Evolutionary conservation across 1,140 invertebrate species (phyloP), one percentile per base, ranked within the genome.

Genomic region (Ceratina calcarata): DNA sequence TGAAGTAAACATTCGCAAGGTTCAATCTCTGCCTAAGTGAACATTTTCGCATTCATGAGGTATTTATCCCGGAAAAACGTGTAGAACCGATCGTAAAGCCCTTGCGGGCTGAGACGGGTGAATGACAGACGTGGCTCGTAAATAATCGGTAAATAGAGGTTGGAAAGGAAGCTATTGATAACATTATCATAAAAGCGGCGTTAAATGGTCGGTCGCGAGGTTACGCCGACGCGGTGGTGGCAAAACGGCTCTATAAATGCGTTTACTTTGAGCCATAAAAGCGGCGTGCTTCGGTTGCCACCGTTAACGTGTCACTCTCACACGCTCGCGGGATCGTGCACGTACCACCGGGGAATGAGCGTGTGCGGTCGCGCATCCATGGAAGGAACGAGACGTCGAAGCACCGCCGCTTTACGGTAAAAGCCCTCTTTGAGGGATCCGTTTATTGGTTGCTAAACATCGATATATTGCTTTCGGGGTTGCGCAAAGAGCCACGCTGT

Each of bases 391-490:
- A 78, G 83, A 81, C 85, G 79, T 79, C 87, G 86, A 89, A 88
- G 87, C 89, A 87, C 86, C 80, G 78, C 22, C 91, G 90, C 88
- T 92, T 91, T 90, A 89, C 89, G 87, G 89, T 92, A 92, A 93
- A 93, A 92, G 89, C 90, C 86, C 92, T 91, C 91, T 93, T 92
- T 92, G 90, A 92, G 89, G 88, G 90, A 92, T 91, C 90, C 91
- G 89, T 93, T 93, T 92, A 93, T 92, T 93, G 92, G 92, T 92
- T 93, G 91, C 92, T 93, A 93, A 93, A 92, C 92, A 93, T 92
- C 92, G 89, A 92, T 93, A 92, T 92, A 93, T 93, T 93, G 92
- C 91, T 91, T 92, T 90, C 83, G 84, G 87, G 85, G 83, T 88
- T 87, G 87, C 87, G 86, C 88, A 90, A 91, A 91, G 89, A 91